Conservation (phyloP, 2,888 invertebrate species). For the Microchrysa polita region DNA sequence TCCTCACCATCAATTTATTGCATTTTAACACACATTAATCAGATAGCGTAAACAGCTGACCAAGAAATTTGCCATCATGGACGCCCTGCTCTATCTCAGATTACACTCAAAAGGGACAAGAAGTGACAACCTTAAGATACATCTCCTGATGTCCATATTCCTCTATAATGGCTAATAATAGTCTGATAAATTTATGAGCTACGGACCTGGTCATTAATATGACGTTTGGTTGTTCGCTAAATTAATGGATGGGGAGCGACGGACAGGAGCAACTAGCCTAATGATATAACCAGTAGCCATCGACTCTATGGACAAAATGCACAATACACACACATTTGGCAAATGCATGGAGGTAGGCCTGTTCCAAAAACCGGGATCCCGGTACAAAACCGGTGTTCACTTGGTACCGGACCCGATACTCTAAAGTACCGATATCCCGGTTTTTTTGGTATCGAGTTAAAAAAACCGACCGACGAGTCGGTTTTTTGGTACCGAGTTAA, state of each 20-base stretch:
- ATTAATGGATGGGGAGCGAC: slow-evolving; percentile 17
- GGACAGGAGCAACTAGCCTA: background rate
- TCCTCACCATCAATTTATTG: background rate
- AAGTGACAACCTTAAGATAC: slow-evolving; percentile 24
- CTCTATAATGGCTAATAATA: slow-evolving; percentile 34
- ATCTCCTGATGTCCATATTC: slow-evolving; percentile 15
- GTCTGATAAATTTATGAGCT: slow-evolving; percentile 23
- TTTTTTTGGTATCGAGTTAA: no score
- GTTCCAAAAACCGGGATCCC: no score
- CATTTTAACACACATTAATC: background rate
- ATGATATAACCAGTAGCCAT: background rate
- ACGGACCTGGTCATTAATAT: slow-evolving; percentile 28
- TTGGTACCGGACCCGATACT: no score
- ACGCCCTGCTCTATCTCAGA: background rate
- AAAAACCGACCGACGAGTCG: no score
- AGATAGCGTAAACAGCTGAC: no score
- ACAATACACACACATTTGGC: no score
- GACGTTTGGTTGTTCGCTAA: slow-evolving; percentile 16
- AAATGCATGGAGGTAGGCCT: background rate
- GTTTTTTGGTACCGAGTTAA: no score
- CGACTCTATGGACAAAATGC: background rate
- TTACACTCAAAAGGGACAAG: slow-evolving; percentile 8
- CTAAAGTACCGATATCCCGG: no score
- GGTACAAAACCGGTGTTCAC: no score
- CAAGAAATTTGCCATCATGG: background rate